phyloP scores from a whole-genome alignment of 2,888 invertebrate genomes.

The Chouioia cunea region DNA sequence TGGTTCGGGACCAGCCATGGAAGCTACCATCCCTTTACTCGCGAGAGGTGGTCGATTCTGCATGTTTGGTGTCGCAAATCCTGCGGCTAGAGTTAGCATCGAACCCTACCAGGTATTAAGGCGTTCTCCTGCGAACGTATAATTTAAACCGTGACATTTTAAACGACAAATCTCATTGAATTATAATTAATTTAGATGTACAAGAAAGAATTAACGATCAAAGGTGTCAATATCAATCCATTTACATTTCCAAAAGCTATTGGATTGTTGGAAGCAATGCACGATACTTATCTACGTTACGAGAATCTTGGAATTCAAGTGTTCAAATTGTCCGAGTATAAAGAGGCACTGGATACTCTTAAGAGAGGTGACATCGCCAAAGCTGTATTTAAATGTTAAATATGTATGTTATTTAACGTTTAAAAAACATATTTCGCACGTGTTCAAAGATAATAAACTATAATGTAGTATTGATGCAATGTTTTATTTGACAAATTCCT shows the following conservation, averaged over 20 bases:
- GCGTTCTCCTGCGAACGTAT: not conserved
- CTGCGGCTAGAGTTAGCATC: conserved; percentile 68
- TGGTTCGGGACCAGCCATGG: conserved; percentile 79
- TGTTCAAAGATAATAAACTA: too few species aligned
- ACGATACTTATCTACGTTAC: conserved; percentile 74
- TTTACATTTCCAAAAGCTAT: conserved; percentile 77
- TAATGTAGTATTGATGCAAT: too few species aligned
- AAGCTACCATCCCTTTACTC: conserved; percentile 73
- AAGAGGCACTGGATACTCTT: conserved; percentile 71
- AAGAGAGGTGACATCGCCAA: conserved; percentile 74
- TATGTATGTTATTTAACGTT: not conserved
- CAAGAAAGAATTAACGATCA: conserved; percentile 74
- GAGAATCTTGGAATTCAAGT: conserved; percentile 74
- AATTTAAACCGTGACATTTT: not conserved
- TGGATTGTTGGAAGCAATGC: conserved; percentile 75
- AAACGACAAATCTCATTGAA: not conserved
- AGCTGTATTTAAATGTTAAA: conserved; percentile 69
- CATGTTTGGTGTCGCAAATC: conserved; percentile 78
- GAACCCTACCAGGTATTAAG: conserved; percentile 59
- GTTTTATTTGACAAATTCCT: too few species aligned
- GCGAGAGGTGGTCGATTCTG: conserved; percentile 76
- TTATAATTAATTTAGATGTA: conserved; percentile 45
- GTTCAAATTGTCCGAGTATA: conserved; percentile 71
- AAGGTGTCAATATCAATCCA: conserved; percentile 79
- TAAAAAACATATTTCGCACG: too few species aligned